phyloP scores from a whole-genome alignment of 2,797 vertebrate genomes.

The Streptopelia turtur region DNA sequence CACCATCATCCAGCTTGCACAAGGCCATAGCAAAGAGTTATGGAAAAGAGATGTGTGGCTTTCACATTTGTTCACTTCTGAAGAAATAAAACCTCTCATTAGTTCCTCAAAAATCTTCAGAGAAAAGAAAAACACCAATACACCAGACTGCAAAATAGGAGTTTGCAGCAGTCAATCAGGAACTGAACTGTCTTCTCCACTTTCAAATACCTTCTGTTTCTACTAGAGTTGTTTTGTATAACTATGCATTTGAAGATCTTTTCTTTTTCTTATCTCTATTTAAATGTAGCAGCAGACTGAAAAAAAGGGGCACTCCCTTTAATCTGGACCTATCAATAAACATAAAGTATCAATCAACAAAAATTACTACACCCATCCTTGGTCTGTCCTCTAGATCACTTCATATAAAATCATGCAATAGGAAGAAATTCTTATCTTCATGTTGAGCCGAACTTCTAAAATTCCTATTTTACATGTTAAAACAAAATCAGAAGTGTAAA shows the following conservation, averaged over 20 bases:
- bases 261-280: background rate
- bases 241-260: background rate
- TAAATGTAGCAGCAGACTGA: background rate
- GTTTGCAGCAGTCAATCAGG: background rate
- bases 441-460: background rate
- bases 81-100: background rate
- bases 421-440: background rate
- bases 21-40: background rate
- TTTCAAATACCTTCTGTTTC: background rate
- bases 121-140: background rate
- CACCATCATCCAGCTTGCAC: too few relatives aligned
- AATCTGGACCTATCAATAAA: background rate
- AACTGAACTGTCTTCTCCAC: background rate
- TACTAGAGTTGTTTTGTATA: background rate
- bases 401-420: accelerated
- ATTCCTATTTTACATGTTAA: background rate
- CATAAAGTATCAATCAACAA: background rate
- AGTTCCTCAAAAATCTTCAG: background rate
- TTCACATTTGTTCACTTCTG: background rate
- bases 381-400: background rate
- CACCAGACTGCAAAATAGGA: background rate
- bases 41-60: background rate
- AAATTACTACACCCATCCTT: background rate
- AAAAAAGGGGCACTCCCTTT: background rate
- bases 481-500: background rate